Percentiles rank a stretch among this genome's conserved stretches.
Evolutionary conservation across 2,113 vertebrate species (phyloP).

Genomic region (Athene noctua): DNA sequence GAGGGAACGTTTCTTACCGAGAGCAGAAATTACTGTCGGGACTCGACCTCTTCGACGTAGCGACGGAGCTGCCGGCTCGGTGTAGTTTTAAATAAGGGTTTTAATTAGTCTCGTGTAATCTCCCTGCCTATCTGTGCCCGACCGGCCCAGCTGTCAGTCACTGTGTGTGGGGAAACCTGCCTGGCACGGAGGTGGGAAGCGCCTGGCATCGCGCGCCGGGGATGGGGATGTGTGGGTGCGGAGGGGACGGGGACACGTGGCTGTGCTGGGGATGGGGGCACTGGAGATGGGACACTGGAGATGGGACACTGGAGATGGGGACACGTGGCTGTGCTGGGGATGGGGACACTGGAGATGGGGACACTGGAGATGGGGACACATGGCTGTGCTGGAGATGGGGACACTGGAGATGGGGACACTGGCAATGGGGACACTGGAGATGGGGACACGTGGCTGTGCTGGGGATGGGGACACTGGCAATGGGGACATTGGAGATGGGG

Average conservation of each 20-base stretch:
- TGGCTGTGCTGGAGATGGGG: no score
- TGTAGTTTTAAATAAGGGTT: background rate
- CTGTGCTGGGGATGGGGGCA: no score
- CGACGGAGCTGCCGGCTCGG: background rate
- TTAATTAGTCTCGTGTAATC: slow-evolving; percentile 53
- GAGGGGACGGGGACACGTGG: background rate
- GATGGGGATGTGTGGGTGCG: background rate
- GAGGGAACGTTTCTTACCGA: background rate
- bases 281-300: background rate
- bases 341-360: no score
- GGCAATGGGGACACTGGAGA: no score
- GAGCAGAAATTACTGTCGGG: background rate
- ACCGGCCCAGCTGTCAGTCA: background rate
- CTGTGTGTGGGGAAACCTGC: background rate
- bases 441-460: no score
- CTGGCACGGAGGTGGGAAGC: background rate
- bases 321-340: no score
- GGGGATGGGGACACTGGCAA: no score
- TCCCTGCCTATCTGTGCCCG: background rate
- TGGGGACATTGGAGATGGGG: no score
- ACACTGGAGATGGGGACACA: no score
- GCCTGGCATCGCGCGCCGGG: background rate
- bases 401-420: no score
- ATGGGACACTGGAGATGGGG: no score
- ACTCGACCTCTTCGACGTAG: background rate